phyloP scores from a whole-genome alignment of 2,113 vertebrate species.

The Silurus glanis region DNA sequence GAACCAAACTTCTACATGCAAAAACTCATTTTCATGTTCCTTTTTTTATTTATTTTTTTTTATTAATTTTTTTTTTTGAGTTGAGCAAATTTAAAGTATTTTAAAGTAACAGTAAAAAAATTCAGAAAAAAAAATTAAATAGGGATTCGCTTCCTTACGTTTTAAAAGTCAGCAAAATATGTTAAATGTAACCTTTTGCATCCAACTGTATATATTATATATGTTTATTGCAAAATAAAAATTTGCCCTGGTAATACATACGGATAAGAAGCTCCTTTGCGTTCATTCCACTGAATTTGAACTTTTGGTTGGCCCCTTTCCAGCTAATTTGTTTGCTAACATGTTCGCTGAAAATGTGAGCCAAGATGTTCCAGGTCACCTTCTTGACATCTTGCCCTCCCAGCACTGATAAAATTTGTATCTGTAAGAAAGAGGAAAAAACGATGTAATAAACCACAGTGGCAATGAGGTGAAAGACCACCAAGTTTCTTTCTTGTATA shows the following conservation, averaged over 20 bases:
- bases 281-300: constrained; percentile 2
- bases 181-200: neutral
- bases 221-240: neutral
- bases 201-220: neutral
- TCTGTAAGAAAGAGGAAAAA: neutral
- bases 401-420: neutral
- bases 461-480: neutral
- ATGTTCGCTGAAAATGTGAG: neutral
- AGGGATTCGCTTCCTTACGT: neutral
- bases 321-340: neutral
- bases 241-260: neutral
- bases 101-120: too few relatives aligned
- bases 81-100: neutral
- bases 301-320: constrained; percentile 5
- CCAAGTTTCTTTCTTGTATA: neutral
- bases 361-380: neutral
- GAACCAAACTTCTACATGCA: neutral
- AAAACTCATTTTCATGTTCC: neutral
- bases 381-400: constrained; percentile 5
- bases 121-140: neutral
- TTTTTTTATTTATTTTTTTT: neutral
- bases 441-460: neutral
- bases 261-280: neutral
- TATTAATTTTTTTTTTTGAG: neutral
- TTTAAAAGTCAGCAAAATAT: neutral